Evolutionary conservation across 2,797 vertebrate genomes (phyloP).

Genomic region (Cephalopachus bancanus): DNA sequence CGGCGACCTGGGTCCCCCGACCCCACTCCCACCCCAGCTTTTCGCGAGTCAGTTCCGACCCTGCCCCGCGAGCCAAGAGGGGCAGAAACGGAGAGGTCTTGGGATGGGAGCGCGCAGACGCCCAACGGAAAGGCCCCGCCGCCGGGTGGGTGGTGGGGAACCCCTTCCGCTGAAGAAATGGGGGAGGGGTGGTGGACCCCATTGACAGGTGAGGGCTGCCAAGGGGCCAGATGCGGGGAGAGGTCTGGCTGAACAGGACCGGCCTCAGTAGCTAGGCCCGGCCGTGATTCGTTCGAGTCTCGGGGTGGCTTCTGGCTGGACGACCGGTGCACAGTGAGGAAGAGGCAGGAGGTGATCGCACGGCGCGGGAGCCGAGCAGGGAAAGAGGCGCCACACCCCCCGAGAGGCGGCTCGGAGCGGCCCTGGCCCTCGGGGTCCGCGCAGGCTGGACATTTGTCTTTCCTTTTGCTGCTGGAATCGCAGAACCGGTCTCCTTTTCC

Average conservation of each 20-base stretch:
- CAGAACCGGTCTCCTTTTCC: not conserved
- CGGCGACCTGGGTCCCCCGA: not conserved
- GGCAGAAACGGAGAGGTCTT: not conserved
- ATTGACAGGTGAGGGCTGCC: slow-evolving; percentile 2
- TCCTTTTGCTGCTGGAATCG: not conserved
- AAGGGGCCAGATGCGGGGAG: not conserved
- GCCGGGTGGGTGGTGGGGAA: not conserved
- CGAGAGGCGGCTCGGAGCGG: not conserved
- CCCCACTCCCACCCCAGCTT: not conserved
- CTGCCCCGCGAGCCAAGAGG: not conserved
- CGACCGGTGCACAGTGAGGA: not conserved
- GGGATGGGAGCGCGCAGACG: not conserved
- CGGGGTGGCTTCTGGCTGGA: slow-evolving; percentile 47
- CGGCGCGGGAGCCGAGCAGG: no score
- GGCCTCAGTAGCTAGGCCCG: not conserved
- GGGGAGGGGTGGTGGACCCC: slow-evolving; percentile 4
- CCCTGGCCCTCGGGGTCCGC: accelerated
- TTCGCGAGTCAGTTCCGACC: not conserved
- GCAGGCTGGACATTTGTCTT: not conserved
- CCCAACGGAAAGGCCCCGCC: not conserved
- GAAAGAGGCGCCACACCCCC: not conserved
- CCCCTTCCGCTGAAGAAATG: not conserved
- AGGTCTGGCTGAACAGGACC: not conserved
- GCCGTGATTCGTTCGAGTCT: not conserved
- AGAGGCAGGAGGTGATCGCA: not conserved